Conservation (phyloP, 1,140 invertebrate genomes). For the Cyclargus thomasi region DNA sequence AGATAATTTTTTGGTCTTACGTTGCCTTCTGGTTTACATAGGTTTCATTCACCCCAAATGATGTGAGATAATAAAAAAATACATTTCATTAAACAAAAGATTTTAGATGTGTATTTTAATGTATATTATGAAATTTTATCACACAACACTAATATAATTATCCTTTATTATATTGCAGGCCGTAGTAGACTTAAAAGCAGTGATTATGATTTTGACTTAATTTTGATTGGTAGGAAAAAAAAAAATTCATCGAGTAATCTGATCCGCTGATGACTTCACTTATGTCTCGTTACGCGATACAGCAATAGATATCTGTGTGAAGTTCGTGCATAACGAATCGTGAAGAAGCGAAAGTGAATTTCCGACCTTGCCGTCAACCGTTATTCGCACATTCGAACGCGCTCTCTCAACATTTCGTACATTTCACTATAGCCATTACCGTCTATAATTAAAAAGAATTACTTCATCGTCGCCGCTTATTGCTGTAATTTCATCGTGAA, state of each 20-base stretch:
- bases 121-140: too few relatives aligned
- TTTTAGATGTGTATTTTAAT: too few relatives aligned
- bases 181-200: too few relatives aligned
- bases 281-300: conserved; percentile 5
- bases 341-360: conserved; percentile 48
- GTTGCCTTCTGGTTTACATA: not conserved
- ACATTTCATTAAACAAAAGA: too few relatives aligned
- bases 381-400: conserved; percentile 23
- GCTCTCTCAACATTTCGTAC: conserved; percentile 28
- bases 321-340: conserved; percentile 17
- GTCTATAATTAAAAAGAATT: conserved; percentile 7
- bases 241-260: too few relatives aligned
- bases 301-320: conserved; percentile 17
- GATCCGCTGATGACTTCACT: not conserved
- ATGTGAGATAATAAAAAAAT: not conserved
- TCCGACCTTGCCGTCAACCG: conserved; percentile 38
- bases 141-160: too few relatives aligned
- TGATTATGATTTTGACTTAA: too few relatives aligned
- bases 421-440: conserved; percentile 11
- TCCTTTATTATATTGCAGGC: too few relatives aligned
- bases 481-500: not conserved
- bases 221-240: too few relatives aligned
- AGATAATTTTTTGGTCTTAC: not conserved
- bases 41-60: conserved; percentile 5
- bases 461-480: not conserved